Conservation (phyloP, 2,888 invertebrate genomes). For the Cataglyphis livida region DNA sequence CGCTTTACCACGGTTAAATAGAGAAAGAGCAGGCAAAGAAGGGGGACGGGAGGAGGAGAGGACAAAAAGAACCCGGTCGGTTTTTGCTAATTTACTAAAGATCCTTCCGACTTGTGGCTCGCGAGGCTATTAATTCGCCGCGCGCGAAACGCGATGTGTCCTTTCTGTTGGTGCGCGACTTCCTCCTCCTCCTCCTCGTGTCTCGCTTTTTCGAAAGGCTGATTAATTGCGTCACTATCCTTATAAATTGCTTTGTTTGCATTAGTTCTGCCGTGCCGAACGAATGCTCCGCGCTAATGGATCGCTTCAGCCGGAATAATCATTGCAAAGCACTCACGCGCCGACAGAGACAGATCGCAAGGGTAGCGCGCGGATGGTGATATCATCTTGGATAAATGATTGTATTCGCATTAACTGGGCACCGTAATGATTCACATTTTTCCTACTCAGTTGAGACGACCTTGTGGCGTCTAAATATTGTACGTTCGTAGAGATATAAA, state of each 20-base stretch:
- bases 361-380: conserved; percentile 51
- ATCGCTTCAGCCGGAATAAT: conserved; percentile 67
- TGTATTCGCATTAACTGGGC: conserved; percentile 67
- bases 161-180: background rate
- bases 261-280: conserved; percentile 51
- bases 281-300: conserved; percentile 65
- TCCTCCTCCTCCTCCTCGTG: background rate
- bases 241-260: conserved; percentile 65
- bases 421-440: conserved; percentile 66
- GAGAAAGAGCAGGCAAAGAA: conserved; percentile 6
- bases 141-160: conserved; percentile 38
- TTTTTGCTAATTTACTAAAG: conserved; percentile 71
- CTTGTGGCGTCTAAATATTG: conserved; percentile 14
- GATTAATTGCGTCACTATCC: conserved; percentile 62
- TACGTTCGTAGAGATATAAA: background rate
- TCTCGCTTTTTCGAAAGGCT: conserved; percentile 53
- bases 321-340: conserved; percentile 55
- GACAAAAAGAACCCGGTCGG: conserved; percentile 21
- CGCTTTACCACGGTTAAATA: conserved; percentile 18
- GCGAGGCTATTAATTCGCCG: conserved; percentile 64
- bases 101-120: conserved; percentile 52
- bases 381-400: conserved; percentile 72
- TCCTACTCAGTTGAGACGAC: conserved; percentile 36
- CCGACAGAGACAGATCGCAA: conserved; percentile 67
- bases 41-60: conserved; percentile 6